These are phyloP conservation scores for Arizona elegans DNA, from an alignment of 2,113 vertebrate species.

Conservation along the genomic window DNA sequence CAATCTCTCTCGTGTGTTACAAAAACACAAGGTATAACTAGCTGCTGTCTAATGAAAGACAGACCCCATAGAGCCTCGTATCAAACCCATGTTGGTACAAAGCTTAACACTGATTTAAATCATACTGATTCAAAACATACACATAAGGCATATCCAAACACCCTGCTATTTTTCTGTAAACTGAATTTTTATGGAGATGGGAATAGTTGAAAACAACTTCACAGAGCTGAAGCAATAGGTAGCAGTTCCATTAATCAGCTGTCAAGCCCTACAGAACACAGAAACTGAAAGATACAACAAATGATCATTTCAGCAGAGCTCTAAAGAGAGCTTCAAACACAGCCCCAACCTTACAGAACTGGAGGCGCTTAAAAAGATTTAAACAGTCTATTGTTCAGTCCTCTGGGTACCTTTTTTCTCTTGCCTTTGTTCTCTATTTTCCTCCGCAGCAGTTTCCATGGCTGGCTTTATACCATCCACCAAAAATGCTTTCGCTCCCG, in stretches of 20 bases:
- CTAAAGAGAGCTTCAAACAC: constrained; percentile 65
- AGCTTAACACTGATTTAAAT: constrained; percentile 4
- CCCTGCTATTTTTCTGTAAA: constrained; percentile 25
- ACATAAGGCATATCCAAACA: background rate
- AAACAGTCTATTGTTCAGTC: constrained; percentile 77
- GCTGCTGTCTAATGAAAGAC: background rate
- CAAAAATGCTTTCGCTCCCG: constrained; percentile 81
- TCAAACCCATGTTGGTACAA: background rate
- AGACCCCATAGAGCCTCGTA: constrained; percentile 7
- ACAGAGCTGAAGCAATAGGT: constrained; percentile 43
- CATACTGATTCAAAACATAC: constrained; percentile 22
- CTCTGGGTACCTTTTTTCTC: constrained; percentile 88
- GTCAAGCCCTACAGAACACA: constrained; percentile 53
- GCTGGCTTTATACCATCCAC: constrained; percentile 87
- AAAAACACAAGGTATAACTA: background rate
- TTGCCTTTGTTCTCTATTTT: constrained; percentile 86
- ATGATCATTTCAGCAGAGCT: constrained; percentile 63
- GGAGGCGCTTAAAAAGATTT: constrained; percentile 75
- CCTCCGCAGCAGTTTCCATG: constrained; percentile 93
- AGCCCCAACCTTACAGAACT: constrained; percentile 67
- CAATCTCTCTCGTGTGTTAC: background rate
- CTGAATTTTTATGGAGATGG: constrained; percentile 20
- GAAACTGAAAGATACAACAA: constrained; percentile 54
- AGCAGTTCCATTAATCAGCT: constrained; percentile 56
- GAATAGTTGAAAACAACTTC: constrained; percentile 46